These are phyloP conservation scores for Nomada fucata DNA, from an alignment of 2,888 invertebrate genomes.

Conservation along the genomic window DNA sequence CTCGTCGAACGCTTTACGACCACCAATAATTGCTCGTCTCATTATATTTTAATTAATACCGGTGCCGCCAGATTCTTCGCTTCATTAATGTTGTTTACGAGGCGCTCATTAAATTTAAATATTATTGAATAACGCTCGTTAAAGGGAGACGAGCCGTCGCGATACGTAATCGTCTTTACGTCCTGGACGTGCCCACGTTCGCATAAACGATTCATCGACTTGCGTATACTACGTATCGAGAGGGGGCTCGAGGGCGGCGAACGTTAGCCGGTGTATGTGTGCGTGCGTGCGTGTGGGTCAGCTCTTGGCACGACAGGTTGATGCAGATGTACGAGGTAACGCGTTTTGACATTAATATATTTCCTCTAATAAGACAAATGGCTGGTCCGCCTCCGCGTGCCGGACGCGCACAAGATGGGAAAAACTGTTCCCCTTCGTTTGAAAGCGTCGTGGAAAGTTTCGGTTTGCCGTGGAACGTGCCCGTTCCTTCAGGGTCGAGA, in stretches of 20 bases:
- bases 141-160: constrained; percentile 62
- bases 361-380: constrained; percentile 72
- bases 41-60: constrained; percentile 83
- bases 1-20: constrained; percentile 72
- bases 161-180: constrained; percentile 62
- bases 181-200: constrained; percentile 50
- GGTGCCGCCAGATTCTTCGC: constrained; percentile 71
- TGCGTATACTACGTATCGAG: constrained; percentile 18
- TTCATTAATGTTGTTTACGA: constrained; percentile 81
- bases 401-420: constrained; percentile 49
- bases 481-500: constrained; percentile 41
- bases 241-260: constrained; percentile 33
- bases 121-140: constrained; percentile 81
- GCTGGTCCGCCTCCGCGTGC: constrained; percentile 52
- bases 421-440: constrained; percentile 54
- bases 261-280: background rate
- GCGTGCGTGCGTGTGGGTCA: background rate
- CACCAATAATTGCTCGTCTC: constrained; percentile 80
- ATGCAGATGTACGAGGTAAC: constrained; percentile 77
- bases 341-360: constrained; percentile 75
- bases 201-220: background rate
- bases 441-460: constrained; percentile 50
- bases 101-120: constrained; percentile 80
- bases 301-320: constrained; percentile 67
- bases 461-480: constrained; percentile 44